Evolutionary conservation across 1,140 invertebrate genomes (phyloP), one percentile per base, ranked within the genome.

Genomic region (Heliothis virescens): DNA sequence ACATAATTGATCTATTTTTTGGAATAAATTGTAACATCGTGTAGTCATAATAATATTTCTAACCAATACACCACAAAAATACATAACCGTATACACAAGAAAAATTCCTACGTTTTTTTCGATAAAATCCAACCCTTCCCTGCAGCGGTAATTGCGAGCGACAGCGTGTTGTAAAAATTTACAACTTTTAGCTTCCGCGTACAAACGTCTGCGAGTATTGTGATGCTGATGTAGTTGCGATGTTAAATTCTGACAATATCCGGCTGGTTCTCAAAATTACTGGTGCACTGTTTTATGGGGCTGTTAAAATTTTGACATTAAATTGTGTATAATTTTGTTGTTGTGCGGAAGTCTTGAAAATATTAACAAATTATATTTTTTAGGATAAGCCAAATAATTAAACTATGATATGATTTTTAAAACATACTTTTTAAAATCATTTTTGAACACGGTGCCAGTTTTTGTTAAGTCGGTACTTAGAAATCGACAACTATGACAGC

Each of bases 81-180:
- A 78, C 29, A 59, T 41, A 67, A 9, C 18, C 15, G 48, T n/a
- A 12, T 63, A 57, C 59, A 7, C 48, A 2, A 67, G 15, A 47
- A 10, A 52, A 47, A 34, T 11, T 18, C 55, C 16, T 62, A 72
- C 29, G 3, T 47, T 73, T 79, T 79, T 79, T 79, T 47, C 75
- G 52, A 67, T 80, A 11, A 69, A 29, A 78, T 83, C 83, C 88
- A 91, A 90, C 91, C 91, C 90, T 90, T 90, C 84, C 77, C 84
- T 82, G 60, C 72, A 57, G 63, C 77, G 59, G 80, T 82, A 83
- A 87, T 85, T 86, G 84, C 85, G 59, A 86, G 76, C 86, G 87
- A 76, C 79, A 78, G 55, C 73, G 79, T 86, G 90, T 91, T 90
- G 87, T 93, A 93, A 93, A 93, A 91, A 88, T 93, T 93, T 92